Base-by-base conservation (phyloP, 2,113 vertebrate species). In the Crotalus horridus region DNA sequence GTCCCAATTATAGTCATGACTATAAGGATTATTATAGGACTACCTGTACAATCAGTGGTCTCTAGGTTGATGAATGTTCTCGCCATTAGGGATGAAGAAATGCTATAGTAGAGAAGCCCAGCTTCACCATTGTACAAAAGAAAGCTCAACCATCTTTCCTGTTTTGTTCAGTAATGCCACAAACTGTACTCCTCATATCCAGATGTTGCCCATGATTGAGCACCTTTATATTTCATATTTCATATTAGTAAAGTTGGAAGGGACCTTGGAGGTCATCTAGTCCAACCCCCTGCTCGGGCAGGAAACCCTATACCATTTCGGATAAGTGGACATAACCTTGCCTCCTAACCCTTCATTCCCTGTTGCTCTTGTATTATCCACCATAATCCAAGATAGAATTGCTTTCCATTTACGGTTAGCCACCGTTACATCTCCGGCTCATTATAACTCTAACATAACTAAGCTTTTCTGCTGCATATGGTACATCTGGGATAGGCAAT, bases 401-500 rank as follows among this genome's bases (percentile, higher is more conserved):
- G 12, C 81, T 86, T 90, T 85, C 29, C 74, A n/a, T 55, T 43
- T 86, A 53, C 56, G 33, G 29, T 90, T 89, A 85, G 43, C 88
- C 54, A 48, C 69, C 39, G 55, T 54, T 87, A 39, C 9, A 20
- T 43, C 13, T 90, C 55, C 23, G 6, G 89, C 46, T 86, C 56
- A 90, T 90, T 87, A 90, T 61, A 59, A 86, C 46, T 24, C 43
- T 85, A 51, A n/a, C 74, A 53, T 46, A 4, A 8, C 39, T 23
- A n/a, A 74, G 33, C 33, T 59, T 64, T 94, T 94, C 64, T 6
- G 64, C 69, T 91, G 56, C 39, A 29, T 56, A 56, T 24, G 48
- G 85, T 91, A n/a, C 85, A 91, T 88, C 74, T 91, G 0, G 64
- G 85, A 89, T 43, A 26, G 87, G 29, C 91, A 90, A 58, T 92